Percentiles rank a stretch among this genome's conserved stretches.
Conservation (phyloP, 2,888 invertebrate genomes). For the Ophion costatus region DNA sequence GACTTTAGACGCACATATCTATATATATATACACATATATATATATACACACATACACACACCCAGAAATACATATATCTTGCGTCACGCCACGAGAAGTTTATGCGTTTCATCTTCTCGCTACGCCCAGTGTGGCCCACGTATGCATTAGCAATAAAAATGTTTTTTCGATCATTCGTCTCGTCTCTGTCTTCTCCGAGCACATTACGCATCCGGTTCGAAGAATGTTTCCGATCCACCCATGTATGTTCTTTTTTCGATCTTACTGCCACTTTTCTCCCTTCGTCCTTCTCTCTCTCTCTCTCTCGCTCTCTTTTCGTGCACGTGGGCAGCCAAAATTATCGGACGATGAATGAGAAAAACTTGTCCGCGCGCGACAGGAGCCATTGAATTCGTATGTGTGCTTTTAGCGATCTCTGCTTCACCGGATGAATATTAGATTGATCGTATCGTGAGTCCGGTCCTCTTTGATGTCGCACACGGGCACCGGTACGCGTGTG, state of each 20-base stretch:
- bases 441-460: not conserved
- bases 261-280: conserved; percentile 30
- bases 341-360: conserved; percentile 69
- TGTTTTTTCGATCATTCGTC: conserved; percentile 61
- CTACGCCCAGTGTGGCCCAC: conserved; percentile 65
- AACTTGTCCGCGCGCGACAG: conserved; percentile 68
- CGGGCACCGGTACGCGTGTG: conserved; percentile 1
- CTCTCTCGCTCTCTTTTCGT: conserved; percentile 21
- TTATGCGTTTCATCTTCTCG: conserved; percentile 62
- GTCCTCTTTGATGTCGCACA: not conserved
- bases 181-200: conserved; percentile 42
- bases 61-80: conserved; percentile 17
- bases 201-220: conserved; percentile 44
- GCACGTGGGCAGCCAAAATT: conserved; percentile 67
- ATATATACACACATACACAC: no score
- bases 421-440: conserved; percentile 32
- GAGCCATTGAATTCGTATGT: conserved; percentile 7
- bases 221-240: conserved; percentile 49
- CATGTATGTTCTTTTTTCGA: conserved; percentile 12
- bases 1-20: no score
- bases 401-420: conserved; percentile 21
- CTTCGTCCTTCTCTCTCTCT: not conserved
- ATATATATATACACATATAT: no score
- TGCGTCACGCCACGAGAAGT: conserved; percentile 63
- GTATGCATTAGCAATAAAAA: conserved; percentile 78